Base-by-base conservation (phyloP, 2,113 vertebrate genomes). In the Zosterops lateralis region DNA sequence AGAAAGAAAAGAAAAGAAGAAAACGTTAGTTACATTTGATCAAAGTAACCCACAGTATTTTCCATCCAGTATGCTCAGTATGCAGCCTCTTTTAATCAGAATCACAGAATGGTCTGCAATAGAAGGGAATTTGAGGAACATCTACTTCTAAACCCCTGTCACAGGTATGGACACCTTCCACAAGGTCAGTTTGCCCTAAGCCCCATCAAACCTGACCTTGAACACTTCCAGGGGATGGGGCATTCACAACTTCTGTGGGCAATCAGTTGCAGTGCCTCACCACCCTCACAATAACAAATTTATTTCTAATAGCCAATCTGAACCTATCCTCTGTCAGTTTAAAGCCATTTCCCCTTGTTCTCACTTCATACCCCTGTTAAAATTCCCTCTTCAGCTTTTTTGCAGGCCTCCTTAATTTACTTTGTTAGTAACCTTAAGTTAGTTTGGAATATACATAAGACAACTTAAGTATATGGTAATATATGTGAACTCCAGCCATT, bases 21-120 rank as follows among this genome's bases (percentile, higher is more conserved):
- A 75, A 97, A 97, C 84, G 97, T 98, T 98, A 98, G 94, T 98
- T 98, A 97, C 96, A 95, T 97, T 97, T 97, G 97, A 94, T 88
- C 86, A 97, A 96, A 66, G 26, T 36, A 65, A 48, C 13, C 12
- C n/a, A n/a, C 24, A 87, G 12, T 19, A 64, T 44, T 54, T 77
- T 4, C 31, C n/a, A 89, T 9, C 22, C 32, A 17, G 7, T 17
- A 66, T 8, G 42, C 32, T 65, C 12, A 60, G 36, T 5, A 44
- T 3, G 14, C 20, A 65, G 25, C 3, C 7, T 6, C 7, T 6
- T 71, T 76, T 34, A 65, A 12, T 7, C 8, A 60, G 17, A 89
- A 75, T 26, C 31, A 83, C 10, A 13, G 29, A n/a, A 56, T 6
- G 25, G 25, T 34, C 75, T 54, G n/a, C 28, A 9, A n/a, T 53